A percentile compares a stretch with the other conserved stretches of the same genome.
Conservation (phyloP, 2,797 vertebrate genomes). For the Harpagifer antarcticus region DNA sequence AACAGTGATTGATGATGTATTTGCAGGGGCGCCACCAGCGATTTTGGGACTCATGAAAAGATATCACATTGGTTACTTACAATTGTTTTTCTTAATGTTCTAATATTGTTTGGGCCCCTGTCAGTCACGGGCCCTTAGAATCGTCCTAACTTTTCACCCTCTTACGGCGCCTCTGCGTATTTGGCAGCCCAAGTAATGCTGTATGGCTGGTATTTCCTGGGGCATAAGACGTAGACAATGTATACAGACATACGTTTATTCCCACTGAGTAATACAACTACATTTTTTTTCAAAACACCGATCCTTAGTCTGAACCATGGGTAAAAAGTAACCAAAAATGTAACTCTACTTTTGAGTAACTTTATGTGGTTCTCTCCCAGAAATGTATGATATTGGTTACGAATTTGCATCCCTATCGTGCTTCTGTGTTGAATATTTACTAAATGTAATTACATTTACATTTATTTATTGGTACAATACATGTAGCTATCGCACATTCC, state of each 20-base stretch:
- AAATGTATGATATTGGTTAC: not conserved
- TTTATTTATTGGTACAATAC: too few relatives aligned
- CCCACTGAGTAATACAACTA: not conserved
- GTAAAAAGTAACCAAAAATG: not conserved
- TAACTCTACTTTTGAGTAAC: not conserved
- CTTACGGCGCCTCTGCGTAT: too few relatives aligned
- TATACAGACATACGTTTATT: not conserved
- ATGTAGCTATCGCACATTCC: too few relatives aligned
- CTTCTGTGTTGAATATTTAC: not conserved
- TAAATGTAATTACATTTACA: not conserved
- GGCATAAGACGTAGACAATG: slow-evolving; percentile 7
- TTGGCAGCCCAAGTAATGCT: not conserved
- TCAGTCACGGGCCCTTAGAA: too few relatives aligned
- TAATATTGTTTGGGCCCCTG: too few relatives aligned
- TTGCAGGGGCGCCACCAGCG: too few relatives aligned
- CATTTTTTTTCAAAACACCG: not conserved
- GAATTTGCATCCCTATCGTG: not conserved
- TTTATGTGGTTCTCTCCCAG: not conserved
- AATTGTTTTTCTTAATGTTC: too few relatives aligned
- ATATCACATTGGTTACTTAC: too few relatives aligned
- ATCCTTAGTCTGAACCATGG: not conserved
- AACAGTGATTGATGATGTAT: not conserved
- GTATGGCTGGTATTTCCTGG: not conserved
- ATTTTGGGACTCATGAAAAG: too few relatives aligned
- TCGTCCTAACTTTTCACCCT: too few relatives aligned